Conservation (phyloP, 2,888 invertebrate species). For the Meliscaeva auricollis region DNA sequence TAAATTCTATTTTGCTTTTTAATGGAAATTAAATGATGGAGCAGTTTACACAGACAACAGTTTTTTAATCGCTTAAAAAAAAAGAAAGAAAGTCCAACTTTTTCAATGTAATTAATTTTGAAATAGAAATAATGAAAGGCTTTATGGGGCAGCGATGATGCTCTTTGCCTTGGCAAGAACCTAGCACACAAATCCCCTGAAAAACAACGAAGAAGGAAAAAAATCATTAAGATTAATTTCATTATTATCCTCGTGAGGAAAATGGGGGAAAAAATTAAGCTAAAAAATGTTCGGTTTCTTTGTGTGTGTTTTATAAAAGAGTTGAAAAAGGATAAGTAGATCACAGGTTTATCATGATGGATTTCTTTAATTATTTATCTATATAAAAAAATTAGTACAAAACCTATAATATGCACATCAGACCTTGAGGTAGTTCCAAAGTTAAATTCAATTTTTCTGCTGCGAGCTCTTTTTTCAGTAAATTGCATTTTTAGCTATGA, state of each 20-base stretch:
- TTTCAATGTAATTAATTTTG: constrained; percentile 67
- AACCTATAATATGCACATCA: too few relatives aligned
- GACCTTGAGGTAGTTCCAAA: too few relatives aligned
- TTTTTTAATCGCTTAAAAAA: constrained; percentile 55
- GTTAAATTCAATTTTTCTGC: too few relatives aligned
- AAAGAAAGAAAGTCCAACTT: constrained; percentile 33
- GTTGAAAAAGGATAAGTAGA: constrained; percentile 10
- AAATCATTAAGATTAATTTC: constrained; percentile 65
- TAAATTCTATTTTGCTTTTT: constrained; percentile 20
- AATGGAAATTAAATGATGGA: constrained; percentile 73
- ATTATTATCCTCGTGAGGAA: constrained; percentile 51
- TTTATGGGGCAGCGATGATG: background rate
- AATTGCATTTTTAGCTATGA: too few relatives aligned
- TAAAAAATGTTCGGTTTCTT: background rate
- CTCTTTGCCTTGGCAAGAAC: background rate
- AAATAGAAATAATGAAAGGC: constrained; percentile 40
- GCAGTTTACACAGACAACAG: constrained; percentile 50
- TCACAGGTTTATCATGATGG: constrained; percentile 16
- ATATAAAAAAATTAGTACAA: background rate
- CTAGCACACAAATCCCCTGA: background rate
- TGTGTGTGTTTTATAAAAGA: constrained; percentile 27
- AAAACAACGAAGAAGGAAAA: constrained; percentile 9
- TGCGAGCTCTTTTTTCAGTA: too few relatives aligned
- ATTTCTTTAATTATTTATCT: constrained; percentile 17
- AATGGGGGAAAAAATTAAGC: constrained; percentile 31